Conservation (phyloP, 2,113 vertebrate species). For the Peromyscus californicus region DNA sequence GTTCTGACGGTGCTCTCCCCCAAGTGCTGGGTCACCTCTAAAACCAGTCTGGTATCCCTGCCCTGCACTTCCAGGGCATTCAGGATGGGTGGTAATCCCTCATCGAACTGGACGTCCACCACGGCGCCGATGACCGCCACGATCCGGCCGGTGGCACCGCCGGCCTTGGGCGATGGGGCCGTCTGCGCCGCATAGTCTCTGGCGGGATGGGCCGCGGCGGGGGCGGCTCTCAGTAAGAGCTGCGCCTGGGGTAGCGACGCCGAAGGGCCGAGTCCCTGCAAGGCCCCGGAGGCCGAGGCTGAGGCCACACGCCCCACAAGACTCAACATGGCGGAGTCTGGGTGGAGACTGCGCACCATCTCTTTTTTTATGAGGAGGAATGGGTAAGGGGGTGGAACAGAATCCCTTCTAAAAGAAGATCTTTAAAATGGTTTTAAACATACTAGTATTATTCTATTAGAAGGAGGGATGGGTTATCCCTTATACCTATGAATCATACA, state of each 20-base stretch:
- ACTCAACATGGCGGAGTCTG: constrained; percentile 92
- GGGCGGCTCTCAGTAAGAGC: constrained; percentile 50
- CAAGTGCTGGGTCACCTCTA: constrained; percentile 98
- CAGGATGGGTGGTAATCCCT: constrained; percentile 96
- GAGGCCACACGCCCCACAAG: constrained; percentile 91
- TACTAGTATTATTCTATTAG: neutral
- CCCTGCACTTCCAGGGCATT: constrained; percentile 96
- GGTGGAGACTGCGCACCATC: constrained; percentile 72
- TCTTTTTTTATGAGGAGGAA: neutral
- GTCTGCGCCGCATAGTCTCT: constrained; percentile 94
- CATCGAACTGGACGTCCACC: constrained; percentile 99
- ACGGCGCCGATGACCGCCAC: constrained; percentile 98
- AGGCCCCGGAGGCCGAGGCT: constrained; percentile 84
- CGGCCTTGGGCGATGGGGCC: constrained; percentile 89
- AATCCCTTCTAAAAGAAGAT: neutral
- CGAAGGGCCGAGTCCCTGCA: constrained; percentile 91
- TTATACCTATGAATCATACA: neutral
- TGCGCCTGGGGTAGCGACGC: constrained; percentile 65
- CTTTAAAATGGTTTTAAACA: neutral
- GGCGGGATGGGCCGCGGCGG: constrained; percentile 83
- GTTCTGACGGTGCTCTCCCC: constrained; percentile 98
- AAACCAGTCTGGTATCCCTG: constrained; percentile 94
- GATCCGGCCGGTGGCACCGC: constrained; percentile 90
- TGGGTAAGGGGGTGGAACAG: neutral
- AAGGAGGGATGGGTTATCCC: neutral